Conservation (phyloP, 2,888 invertebrate species). For the Chymomyza caudatula region DNA sequence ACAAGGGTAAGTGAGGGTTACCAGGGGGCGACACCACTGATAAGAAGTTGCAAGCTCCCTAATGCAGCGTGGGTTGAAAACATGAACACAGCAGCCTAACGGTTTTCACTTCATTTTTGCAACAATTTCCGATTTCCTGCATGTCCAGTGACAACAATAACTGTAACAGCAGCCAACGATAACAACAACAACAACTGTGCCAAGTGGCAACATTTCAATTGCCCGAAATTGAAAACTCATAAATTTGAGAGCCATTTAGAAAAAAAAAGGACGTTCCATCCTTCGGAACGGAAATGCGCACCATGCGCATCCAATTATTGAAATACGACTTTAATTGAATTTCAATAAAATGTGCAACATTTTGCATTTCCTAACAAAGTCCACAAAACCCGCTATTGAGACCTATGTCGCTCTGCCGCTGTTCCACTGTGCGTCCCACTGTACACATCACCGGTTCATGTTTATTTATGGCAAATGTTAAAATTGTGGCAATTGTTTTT, state of each 20-base stretch:
- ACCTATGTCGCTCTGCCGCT: neutral
- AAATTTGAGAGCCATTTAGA: constrained; percentile 59
- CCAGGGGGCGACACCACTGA: constrained; percentile 43
- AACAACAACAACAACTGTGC: constrained; percentile 36
- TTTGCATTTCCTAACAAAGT: constrained; percentile 52
- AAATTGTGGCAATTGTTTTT: constrained; percentile 64
- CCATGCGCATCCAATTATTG: constrained; percentile 77
- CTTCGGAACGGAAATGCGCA: constrained; percentile 71
- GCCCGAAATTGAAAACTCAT: constrained; percentile 69
- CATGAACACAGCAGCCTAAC: neutral
- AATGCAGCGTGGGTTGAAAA: constrained; percentile 56
- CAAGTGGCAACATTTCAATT: constrained; percentile 71
- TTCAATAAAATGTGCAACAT: constrained; percentile 71
- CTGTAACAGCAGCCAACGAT: constrained; percentile 6
- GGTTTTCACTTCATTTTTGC: constrained; percentile 40
- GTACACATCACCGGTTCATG: constrained; percentile 51
- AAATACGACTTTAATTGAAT: constrained; percentile 77
- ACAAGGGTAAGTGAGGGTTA: constrained; percentile 14
- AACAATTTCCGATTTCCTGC: constrained; percentile 64
- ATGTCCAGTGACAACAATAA: constrained; percentile 21
- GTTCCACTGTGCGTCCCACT: constrained; percentile 2
- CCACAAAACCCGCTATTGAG: too few species aligned
- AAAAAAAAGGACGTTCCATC: constrained; percentile 21
- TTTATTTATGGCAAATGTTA: constrained; percentile 67
- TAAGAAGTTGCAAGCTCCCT: constrained; percentile 64